Conservation (phyloP, 2,113 vertebrate genomes). For the Cryptotis parvus region DNA sequence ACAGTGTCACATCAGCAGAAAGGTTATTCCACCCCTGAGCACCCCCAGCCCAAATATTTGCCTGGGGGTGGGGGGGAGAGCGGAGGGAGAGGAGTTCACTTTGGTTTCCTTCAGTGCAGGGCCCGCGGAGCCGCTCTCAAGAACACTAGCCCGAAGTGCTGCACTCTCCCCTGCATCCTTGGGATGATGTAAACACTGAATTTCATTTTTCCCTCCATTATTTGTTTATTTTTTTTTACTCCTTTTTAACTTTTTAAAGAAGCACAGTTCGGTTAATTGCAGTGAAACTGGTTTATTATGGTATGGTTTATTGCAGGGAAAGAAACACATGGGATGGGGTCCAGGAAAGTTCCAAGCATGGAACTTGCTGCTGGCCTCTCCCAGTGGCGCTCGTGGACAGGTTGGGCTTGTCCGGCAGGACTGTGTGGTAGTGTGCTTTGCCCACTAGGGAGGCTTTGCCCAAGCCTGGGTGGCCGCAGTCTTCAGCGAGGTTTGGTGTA, state of each 20-base stretch:
- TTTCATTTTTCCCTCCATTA: neutral
- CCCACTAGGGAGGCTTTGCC: neutral
- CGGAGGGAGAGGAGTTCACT: no score
- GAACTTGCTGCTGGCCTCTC: neutral
- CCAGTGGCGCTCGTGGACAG: neutral
- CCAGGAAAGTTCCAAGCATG: neutral
- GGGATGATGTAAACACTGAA: no score
- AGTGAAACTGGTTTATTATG: neutral
- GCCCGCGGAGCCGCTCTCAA: no score
- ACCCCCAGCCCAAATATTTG: no score
- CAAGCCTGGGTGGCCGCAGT: neutral
- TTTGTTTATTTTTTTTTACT: slow-evolving; percentile 4
- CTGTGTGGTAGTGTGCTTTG: neutral
- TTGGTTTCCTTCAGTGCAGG: no score
- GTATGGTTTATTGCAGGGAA: neutral
- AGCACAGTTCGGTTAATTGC: neutral
- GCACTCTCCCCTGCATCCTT: no score
- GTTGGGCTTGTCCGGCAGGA: neutral
- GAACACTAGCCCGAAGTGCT: no score
- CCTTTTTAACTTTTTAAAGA: neutral
- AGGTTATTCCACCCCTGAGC: no score
- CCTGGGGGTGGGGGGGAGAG: no score
- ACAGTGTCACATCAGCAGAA: no score
- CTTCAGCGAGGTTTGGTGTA: neutral
- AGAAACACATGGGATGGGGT: neutral